Percentiles rank a stretch among this genome's conserved stretches.
phyloP scores from a whole-genome alignment of 2,797 vertebrate species.

The Lindbergichthys nudifrons region DNA sequence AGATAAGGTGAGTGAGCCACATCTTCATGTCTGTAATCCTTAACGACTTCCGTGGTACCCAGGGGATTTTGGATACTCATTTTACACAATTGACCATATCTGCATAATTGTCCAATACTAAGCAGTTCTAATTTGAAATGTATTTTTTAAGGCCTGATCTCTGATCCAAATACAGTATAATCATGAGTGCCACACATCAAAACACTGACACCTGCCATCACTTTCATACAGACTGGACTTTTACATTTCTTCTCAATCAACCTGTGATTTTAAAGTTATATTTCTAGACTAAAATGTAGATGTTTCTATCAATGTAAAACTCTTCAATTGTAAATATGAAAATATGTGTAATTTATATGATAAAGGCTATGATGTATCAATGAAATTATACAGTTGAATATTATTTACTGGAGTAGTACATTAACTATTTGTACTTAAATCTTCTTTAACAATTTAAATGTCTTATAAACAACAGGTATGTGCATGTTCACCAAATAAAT shows the following conservation, averaged over 20 bases:
- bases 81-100: constrained; percentile 51
- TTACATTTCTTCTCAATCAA: no score
- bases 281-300: neutral
- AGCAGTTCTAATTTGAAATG: constrained; percentile 22
- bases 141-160: constrained; percentile 18
- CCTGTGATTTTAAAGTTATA: neutral
- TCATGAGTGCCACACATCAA: neutral
- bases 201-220: neutral
- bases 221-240: neutral
- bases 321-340: neutral
- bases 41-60: constrained; percentile 47
- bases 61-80: constrained; percentile 26
- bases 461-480: neutral
- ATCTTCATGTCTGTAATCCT: constrained; percentile 64
- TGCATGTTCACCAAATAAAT: neutral
- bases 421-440: neutral
- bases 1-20: constrained; percentile 63
- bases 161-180: constrained; percentile 12
- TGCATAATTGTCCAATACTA: constrained; percentile 36
- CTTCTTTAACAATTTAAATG: neutral
- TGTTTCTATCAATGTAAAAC: neutral
- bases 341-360: neutral
- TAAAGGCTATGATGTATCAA: neutral
- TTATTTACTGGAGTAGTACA: no score
- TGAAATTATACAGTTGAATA: neutral